Evolutionary conservation across 2,797 vertebrate genomes (phyloP).

Genomic region (Pantherophis vulpinus): DNA sequence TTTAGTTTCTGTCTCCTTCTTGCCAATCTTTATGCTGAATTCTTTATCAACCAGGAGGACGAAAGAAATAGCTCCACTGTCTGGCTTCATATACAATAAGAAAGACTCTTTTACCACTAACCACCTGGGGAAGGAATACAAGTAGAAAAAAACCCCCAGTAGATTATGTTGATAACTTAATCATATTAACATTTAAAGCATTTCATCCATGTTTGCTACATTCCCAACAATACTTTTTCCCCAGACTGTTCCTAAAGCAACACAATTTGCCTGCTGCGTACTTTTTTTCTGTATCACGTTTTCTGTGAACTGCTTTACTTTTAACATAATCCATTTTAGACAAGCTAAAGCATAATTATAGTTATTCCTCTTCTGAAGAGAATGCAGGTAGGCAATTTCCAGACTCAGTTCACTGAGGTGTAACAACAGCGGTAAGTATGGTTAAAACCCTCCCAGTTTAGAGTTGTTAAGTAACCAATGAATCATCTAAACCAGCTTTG

Average conservation of each 20-base stretch:
- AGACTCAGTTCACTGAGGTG: neutral
- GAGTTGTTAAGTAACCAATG: neutral
- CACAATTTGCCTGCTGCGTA: neutral
- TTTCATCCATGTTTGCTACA: neutral
- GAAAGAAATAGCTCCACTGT: constrained; percentile 87
- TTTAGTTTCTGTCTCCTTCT: constrained; percentile 89
- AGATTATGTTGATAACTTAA: neutral
- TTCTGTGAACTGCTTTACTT: neutral
- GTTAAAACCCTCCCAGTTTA: neutral
- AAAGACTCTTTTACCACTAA: constrained; percentile 96
- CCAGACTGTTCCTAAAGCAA: neutral
- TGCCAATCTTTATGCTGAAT: constrained; percentile 91
- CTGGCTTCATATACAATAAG: constrained; percentile 91
- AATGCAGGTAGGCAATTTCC: neutral
- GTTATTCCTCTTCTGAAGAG: neutral
- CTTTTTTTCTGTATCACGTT: neutral
- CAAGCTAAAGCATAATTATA: neutral
- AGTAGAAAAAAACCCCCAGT: neutral
- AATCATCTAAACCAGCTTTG: neutral
- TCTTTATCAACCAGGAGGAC: constrained; percentile 92
- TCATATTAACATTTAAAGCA: neutral
- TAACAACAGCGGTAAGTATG: neutral
- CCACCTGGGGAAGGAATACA: constrained; percentile 77
- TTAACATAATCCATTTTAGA: neutral
- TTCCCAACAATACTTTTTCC: neutral